Conservation (phyloP, 2,113 vertebrate species). For the Pandion haliaetus region DNA sequence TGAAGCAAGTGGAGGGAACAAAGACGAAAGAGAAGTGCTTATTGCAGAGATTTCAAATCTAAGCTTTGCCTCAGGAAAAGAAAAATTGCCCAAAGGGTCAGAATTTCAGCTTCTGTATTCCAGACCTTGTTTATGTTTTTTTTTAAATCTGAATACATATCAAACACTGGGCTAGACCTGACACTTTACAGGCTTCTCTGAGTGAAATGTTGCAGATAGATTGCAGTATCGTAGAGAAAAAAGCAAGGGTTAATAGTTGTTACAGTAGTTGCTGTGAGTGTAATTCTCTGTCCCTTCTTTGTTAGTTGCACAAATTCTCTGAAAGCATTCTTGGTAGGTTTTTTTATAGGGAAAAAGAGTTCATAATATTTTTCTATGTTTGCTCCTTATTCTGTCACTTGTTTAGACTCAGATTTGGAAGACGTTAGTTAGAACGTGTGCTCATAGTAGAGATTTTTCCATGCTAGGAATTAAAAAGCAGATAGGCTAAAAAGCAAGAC, state of each 20-base stretch:
- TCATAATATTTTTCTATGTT: background rate
- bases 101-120: conserved; percentile 3
- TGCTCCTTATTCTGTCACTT: background rate
- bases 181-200: background rate
- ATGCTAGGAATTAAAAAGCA: background rate
- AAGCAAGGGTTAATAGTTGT: background rate
- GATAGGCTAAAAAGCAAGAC: background rate
- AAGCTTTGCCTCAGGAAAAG: background rate
- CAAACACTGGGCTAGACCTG: background rate
- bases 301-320: background rate
- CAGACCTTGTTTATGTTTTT: background rate
- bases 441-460: background rate
- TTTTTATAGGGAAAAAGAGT: background rate
- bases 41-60: background rate
- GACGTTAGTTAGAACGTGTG: background rate
- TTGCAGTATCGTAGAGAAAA: background rate
- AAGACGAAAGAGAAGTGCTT: background rate
- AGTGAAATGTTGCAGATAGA: background rate
- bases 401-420: background rate
- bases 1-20: background rate
- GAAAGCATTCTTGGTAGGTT: background rate
- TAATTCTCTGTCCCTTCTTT: background rate
- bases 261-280: background rate
- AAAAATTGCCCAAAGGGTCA: background rate
- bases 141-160: background rate